A percentile compares a stretch with the other conserved stretches of the same genome.
phyloP scores from a whole-genome alignment of 2,888 invertebrate genomes.

The Lycia hirtaria region DNA sequence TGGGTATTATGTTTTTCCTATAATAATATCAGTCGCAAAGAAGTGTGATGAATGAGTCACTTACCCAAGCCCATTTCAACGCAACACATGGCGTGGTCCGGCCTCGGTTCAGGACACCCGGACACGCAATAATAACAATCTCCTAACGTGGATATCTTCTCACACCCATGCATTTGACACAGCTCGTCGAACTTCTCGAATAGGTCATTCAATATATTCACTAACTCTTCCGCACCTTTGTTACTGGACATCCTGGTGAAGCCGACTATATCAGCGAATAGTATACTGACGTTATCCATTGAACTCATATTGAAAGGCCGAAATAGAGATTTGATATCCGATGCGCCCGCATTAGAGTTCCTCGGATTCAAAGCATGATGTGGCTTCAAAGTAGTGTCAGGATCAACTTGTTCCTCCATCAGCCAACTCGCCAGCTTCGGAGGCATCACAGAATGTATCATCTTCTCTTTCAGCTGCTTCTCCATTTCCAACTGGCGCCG shows the following conservation, averaged over 20 bases:
- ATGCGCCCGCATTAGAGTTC: slow-evolving; percentile 83
- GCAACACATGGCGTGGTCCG: slow-evolving; percentile 97
- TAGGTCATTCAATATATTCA: slow-evolving; percentile 97
- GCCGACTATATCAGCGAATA: slow-evolving; percentile 99
- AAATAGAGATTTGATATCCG: slow-evolving; percentile 93
- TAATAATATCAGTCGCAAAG: not conserved
- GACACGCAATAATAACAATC: slow-evolving; percentile 98
- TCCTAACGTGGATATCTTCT: slow-evolving; percentile 98
- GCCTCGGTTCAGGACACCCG: slow-evolving; percentile 96
- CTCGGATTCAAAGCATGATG: slow-evolving; percentile 74
- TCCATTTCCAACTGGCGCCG: slow-evolving; percentile 96
- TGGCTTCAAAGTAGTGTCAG: slow-evolving; percentile 83
- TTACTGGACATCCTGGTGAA: slow-evolving; percentile 99
- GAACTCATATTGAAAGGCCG: slow-evolving; percentile 98
- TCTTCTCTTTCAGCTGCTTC: slow-evolving; percentile 97
- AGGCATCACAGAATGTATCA: slow-evolving; percentile 99
- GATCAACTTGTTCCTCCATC: slow-evolving; percentile 90
- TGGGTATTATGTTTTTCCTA: too few species aligned
- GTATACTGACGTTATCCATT: slow-evolving; percentile 97
- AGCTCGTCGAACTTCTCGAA: slow-evolving; percentile 98
- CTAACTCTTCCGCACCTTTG: slow-evolving; percentile 97
- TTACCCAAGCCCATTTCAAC: slow-evolving; percentile 97
- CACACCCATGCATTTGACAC: slow-evolving; percentile 95
- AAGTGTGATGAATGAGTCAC: slow-evolving; percentile 43
- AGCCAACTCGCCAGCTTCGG: slow-evolving; percentile 95